Evolutionary conservation across 1,140 invertebrate genomes (phyloP).

Genomic region (Aphidius ervi): DNA sequence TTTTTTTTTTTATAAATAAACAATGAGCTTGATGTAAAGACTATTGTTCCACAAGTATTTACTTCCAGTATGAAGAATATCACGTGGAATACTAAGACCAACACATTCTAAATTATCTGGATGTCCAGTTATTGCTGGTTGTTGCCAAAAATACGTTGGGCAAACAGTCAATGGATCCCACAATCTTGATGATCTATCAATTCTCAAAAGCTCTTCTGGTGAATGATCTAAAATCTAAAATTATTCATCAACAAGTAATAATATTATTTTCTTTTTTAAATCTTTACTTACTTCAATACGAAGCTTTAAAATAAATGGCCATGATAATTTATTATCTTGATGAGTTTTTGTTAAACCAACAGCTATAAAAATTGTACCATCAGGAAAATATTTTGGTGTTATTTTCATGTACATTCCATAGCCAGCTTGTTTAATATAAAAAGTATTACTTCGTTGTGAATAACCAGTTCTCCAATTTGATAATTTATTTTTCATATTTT

Average conservation of each 20-base stretch:
- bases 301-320: constrained; percentile 51
- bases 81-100: constrained; percentile 48
- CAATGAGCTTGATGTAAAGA: constrained; percentile 48
- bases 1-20: constrained; percentile 39
- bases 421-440: constrained; percentile 42
- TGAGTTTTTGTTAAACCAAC: constrained; percentile 48
- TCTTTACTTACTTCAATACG: constrained; percentile 32
- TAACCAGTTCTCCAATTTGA: constrained; percentile 43
- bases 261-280: constrained; percentile 3
- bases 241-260: background rate
- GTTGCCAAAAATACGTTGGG: constrained; percentile 49
- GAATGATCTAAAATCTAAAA: constrained; percentile 48
- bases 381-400: constrained; percentile 46
- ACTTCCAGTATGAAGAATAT: constrained; percentile 30
- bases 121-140: constrained; percentile 32
- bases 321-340: constrained; percentile 41
- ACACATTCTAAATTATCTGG: constrained; percentile 53
- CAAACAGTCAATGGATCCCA: constrained; percentile 53
- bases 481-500: constrained; percentile 43
- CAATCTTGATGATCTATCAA: constrained; percentile 48
- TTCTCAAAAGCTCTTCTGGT: constrained; percentile 17
- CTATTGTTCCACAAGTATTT: constrained; percentile 45
- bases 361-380: constrained; percentile 47
- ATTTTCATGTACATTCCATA: constrained; percentile 37
- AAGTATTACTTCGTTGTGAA: constrained; percentile 45